Evolutionary conservation across 2,113 vertebrate genomes (phyloP).

Genomic region (Megaceryle torquata): DNA sequence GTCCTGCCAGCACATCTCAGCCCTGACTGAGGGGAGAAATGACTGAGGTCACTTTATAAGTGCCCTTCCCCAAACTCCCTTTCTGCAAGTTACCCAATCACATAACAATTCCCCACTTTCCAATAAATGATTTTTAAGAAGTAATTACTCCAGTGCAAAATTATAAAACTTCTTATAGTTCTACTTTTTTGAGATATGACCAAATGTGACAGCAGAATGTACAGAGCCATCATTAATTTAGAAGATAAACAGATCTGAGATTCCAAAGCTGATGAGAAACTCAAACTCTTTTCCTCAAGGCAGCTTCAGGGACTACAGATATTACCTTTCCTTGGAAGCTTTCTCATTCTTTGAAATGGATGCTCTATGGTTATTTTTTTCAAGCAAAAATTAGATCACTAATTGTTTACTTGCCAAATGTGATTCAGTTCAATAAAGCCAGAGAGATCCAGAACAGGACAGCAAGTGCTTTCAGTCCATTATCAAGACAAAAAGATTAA

Average conservation of each 20-base stretch:
- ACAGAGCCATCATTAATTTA: neutral
- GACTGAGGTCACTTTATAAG: neutral
- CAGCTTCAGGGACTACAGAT: neutral
- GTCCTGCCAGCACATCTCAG: neutral
- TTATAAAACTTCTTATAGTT: neutral
- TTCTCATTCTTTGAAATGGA: neutral
- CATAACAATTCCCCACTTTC: neutral
- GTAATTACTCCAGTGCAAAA: neutral
- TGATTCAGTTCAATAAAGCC: neutral
- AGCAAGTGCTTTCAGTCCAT: neutral
- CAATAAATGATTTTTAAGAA: neutral
- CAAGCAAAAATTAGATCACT: neutral
- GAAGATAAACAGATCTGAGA: neutral
- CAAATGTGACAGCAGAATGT: neutral
- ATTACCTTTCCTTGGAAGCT: neutral
- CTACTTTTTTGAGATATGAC: neutral
- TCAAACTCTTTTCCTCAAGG: neutral
- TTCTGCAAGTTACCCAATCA: neutral
- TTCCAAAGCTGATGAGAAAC: neutral
- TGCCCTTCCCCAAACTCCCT: neutral
- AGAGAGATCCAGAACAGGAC: neutral
- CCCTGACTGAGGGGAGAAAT: neutral
- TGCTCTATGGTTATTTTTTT: neutral
- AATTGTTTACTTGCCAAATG: neutral
- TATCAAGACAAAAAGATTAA: neutral